A percentile compares a stretch with the other conserved stretches of the same genome.
Conservation (phyloP, 1,140 invertebrate genomes). For the Whitmania pigra region DNA sequence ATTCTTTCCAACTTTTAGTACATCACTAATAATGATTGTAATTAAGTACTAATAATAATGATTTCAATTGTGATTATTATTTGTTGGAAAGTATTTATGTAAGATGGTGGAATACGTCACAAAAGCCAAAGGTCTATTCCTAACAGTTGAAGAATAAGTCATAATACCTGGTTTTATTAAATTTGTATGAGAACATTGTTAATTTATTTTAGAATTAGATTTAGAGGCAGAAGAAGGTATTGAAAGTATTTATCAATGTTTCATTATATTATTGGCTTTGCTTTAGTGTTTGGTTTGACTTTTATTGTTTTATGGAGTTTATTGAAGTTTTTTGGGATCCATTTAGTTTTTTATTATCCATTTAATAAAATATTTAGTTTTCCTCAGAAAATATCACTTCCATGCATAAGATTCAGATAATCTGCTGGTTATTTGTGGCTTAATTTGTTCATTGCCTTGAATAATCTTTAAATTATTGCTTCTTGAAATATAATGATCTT, state of each 20-base stretch:
- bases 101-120: too few species aligned
- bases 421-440: too few species aligned
- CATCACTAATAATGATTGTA: too few species aligned
- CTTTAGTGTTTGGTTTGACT: neutral
- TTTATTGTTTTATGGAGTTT: neutral
- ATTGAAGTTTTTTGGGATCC: neutral
- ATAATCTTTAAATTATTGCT: too few species aligned
- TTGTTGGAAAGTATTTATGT: neutral
- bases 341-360: too few species aligned
- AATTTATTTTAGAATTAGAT: conserved; percentile 11
- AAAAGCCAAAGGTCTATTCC: too few species aligned
- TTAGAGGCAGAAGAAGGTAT: conserved; percentile 12
- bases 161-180: neutral
- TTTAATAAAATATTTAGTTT: too few species aligned
- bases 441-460: too few species aligned
- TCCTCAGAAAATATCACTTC: neutral
- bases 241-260: conserved; percentile 10
- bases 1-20: neutral
- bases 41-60: too few species aligned
- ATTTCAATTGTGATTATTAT: neutral
- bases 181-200: neutral
- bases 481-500: too few species aligned
- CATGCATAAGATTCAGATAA: neutral
- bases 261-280: neutral
- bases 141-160: neutral